Conservation (phyloP, 2,888 invertebrate species). For the Epinotia ramella region DNA sequence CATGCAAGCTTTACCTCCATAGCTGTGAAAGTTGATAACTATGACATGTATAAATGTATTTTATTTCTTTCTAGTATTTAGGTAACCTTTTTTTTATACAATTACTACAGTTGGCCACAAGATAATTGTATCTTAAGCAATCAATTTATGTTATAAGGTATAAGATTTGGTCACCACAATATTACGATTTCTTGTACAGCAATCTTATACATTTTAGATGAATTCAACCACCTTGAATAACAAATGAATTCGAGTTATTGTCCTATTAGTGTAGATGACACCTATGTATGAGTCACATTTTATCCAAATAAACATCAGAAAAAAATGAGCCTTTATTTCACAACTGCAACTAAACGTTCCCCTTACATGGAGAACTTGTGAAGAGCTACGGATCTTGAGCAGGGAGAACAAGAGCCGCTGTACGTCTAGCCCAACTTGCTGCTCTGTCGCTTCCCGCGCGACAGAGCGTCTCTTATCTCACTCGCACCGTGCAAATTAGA, state of each 20-base stretch:
- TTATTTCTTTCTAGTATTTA: conserved; percentile 67
- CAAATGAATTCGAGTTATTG: conserved; percentile 58
- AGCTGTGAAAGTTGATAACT: conserved; percentile 15
- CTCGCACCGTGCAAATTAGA: no score
- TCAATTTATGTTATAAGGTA: conserved; percentile 41
- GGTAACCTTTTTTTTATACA: conserved; percentile 73
- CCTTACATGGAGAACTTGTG: no score
- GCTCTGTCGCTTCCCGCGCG: no score
- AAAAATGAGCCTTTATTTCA: conserved; percentile 46
- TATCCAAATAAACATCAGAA: conserved; percentile 74
- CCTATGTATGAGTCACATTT: conserved; percentile 67
- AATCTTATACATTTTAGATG: conserved; percentile 58
- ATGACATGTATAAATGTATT: conserved; percentile 23
- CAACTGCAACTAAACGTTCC: no score
- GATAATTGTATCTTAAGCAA: conserved; percentile 40
- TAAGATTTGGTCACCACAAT: conserved; percentile 38
- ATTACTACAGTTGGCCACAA: conserved; percentile 54
- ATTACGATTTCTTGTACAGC: conserved; percentile 70
- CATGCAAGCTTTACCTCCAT: background rate
- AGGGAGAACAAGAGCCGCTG: no score
- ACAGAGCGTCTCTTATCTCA: no score
- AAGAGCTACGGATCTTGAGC: no score
- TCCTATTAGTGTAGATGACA: conserved; percentile 53
- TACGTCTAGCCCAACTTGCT: no score
- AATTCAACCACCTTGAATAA: conserved; percentile 60